Conservation (phyloP, 1,140 invertebrate species). For the Lepidurus packardi region DNA sequence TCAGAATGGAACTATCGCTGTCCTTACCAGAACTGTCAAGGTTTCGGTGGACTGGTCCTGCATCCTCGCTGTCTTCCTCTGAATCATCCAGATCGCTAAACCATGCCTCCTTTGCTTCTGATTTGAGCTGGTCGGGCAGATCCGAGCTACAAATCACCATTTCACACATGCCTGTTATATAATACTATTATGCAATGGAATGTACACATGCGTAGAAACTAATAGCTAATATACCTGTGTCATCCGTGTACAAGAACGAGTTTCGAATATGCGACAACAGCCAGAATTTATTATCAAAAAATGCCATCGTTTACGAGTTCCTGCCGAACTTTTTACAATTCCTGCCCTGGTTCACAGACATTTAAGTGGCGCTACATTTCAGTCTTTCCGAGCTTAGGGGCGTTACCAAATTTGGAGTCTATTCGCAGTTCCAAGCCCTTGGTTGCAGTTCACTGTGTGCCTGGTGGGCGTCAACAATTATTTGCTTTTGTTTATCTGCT, state of each 20-base stretch:
- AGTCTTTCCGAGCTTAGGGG: no score
- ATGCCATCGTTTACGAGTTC: slow-evolving; percentile 59
- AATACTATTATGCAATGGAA: slow-evolving; percentile 10
- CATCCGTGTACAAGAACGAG: slow-evolving; percentile 91
- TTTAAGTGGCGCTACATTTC: no score
- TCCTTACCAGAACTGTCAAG: slow-evolving; percentile 20
- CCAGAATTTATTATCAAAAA: slow-evolving; percentile 89
- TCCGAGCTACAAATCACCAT: slow-evolving; percentile 71
- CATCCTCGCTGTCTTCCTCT: slow-evolving; percentile 62
- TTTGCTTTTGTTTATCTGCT: no score
- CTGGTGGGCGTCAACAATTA: no score
- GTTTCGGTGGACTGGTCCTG: slow-evolving; percentile 25
- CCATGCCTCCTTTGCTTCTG: slow-evolving; percentile 56
- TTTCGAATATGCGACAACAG: slow-evolving; percentile 84
- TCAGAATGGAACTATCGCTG: not conserved
- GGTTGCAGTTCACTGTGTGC: no score
- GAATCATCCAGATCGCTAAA: slow-evolving; percentile 71
- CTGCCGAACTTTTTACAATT: not conserved
- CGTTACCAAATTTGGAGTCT: no score
- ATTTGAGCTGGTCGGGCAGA: slow-evolving; percentile 55
- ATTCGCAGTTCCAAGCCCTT: no score
- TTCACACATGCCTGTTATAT: slow-evolving; percentile 60
- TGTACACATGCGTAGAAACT: not conserved
- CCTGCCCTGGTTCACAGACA: no score
- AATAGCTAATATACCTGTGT: slow-evolving; percentile 60